Evolutionary conservation across 2,888 invertebrate genomes (phyloP).

Genomic region (Stratiomys singularior): DNA sequence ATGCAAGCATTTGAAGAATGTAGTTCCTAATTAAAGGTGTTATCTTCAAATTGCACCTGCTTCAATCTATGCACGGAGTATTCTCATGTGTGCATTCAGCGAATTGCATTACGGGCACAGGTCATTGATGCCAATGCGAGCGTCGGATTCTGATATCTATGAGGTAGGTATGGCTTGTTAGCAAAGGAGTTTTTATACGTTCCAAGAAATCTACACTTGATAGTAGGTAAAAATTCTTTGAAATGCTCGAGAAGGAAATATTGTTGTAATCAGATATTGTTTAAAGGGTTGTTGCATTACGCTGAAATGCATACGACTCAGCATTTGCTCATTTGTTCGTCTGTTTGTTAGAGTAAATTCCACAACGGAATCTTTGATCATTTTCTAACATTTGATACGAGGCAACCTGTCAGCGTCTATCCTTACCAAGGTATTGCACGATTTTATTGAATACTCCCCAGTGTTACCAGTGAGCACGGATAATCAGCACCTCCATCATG

Average conservation of each 20-base stretch:
- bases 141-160: background rate
- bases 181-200: background rate
- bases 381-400: slow-evolving; percentile 31
- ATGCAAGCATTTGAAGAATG: slow-evolving; percentile 34
- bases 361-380: background rate
- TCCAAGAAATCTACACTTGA: slow-evolving; percentile 3
- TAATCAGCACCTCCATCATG: no score
- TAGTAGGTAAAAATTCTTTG: background rate
- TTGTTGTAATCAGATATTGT: slow-evolving; percentile 14
- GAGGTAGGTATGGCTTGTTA: background rate
- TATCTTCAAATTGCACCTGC: slow-evolving; percentile 43
- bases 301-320: no score
- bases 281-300: background rate
- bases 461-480: no score
- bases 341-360: background rate
- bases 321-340: no score
- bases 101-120: slow-evolving; percentile 20
- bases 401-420: background rate
- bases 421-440: background rate
- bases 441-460: background rate
- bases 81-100: slow-evolving; percentile 31
- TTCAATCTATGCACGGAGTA: slow-evolving; percentile 12
- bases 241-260: slow-evolving; percentile 4
- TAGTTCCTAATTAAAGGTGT: slow-evolving; percentile 46
- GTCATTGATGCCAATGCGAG: slow-evolving; percentile 4